A percentile compares a stretch with the other conserved stretches of the same genome.
phyloP scores from a whole-genome alignment of 1,140 invertebrate genomes.

The Portunus trituberculatus region DNA sequence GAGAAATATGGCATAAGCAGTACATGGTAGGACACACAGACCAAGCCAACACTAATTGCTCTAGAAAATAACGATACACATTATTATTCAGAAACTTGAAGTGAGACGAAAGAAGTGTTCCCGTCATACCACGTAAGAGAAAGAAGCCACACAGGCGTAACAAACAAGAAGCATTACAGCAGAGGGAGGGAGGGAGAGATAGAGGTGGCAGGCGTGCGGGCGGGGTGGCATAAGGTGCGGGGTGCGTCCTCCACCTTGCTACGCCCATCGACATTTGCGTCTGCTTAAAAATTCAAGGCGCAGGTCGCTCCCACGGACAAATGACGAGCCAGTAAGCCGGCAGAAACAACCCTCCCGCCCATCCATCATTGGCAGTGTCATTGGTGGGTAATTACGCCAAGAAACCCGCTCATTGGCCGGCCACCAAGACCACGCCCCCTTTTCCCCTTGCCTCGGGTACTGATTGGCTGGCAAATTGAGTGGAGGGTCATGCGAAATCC shows the following conservation, averaged over 20 bases:
- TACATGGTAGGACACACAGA: not conserved
- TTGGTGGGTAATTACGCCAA: slow-evolving; percentile 62
- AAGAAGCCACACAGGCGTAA: not conserved
- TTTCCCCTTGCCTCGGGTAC: not conserved
- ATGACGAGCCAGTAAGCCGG: slow-evolving; percentile 70
- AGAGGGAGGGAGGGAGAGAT: not conserved
- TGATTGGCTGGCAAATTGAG: slow-evolving; percentile 63
- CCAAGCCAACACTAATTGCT: not conserved
- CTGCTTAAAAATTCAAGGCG: slow-evolving; percentile 49
- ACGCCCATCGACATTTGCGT: slow-evolving; percentile 35
- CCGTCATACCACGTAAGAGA: not conserved
- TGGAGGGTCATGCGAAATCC: slow-evolving; percentile 63
- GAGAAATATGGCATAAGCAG: not conserved
- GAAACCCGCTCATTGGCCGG: slow-evolving; percentile 57
- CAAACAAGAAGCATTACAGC: not conserved
- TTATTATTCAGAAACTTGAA: too few species aligned
- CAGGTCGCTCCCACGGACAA: slow-evolving; percentile 44
- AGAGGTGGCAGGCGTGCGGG: not conserved
- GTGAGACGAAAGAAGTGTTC: too few species aligned
- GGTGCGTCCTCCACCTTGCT: not conserved
- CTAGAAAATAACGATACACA: too few species aligned
- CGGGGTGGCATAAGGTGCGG: not conserved
- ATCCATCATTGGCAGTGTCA: slow-evolving; percentile 72
- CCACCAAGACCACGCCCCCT: slow-evolving; percentile 56
- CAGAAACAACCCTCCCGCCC: slow-evolving; percentile 42